Evolutionary conservation across 2,888 invertebrate genomes (phyloP), one percentile per base, ranked within the genome.

Genomic region (Microplitis deprimator): DNA sequence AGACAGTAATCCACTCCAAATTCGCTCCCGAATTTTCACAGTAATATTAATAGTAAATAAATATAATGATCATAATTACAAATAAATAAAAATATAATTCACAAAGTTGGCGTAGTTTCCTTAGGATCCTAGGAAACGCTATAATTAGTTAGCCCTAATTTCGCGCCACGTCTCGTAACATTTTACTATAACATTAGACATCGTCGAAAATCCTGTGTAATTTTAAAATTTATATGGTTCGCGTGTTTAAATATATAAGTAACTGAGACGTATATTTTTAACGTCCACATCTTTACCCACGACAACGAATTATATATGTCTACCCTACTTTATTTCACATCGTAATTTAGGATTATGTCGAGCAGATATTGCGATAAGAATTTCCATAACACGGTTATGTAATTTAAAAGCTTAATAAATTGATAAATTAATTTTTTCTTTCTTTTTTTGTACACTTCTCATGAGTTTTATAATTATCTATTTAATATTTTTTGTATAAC

Each of bases 81-180:
- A 50, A 13, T 50, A 13, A 20, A 61, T 72, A 6, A 72, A 6
- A 65, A 65, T 71, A 60, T 71, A 71, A 62, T 39, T 62, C 39
- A 39, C 6, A 39, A 29, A 61, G 62, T 62, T 71, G 71, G 62
- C 71, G n/a, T 61, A 39, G 61, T 62, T 71, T n/a, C 71, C 71
- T 61, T 39, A 29, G 61, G 71, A 61, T 61, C 62, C 39, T 61
- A 60, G 62, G 71, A 71, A 71, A 10, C 59, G 60, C 71, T 71
- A 71, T 71, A 71, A 71, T 71, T 71, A 71, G 65, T 65, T 5
- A 65, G 10, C 38, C 20, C 65, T 65, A 65, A 29, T 38, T 65
- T 65, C 38, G 17, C 5, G n/a, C 16, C 16, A 13, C n/a, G 62
- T 62, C 17, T 38, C 20, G 65, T 29, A 20, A 13, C 20, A 65